These are phyloP conservation scores for Catamblyrhynchus diadema DNA, from an alignment of 2,797 vertebrate genomes.

Conservation along the genomic window DNA sequence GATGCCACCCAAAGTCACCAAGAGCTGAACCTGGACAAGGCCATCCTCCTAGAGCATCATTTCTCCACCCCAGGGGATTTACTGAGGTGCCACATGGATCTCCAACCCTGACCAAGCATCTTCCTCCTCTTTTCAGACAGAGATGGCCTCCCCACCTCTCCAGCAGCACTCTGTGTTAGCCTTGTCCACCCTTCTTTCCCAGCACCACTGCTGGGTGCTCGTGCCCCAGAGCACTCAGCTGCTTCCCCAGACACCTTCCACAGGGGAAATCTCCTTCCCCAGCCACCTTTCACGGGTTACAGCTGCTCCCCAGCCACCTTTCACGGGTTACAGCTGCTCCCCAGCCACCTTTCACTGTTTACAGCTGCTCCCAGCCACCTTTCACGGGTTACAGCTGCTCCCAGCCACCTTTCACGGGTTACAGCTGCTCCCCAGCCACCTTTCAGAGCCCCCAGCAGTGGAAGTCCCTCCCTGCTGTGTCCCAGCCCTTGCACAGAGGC, in stretches of 20 bases:
- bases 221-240: background rate
- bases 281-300: background rate
- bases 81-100: background rate
- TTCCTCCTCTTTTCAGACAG: background rate
- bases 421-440: background rate
- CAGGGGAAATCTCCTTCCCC: background rate
- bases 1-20: accelerated
- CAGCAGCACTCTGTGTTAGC: accelerated
- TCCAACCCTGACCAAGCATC: background rate
- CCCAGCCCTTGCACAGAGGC: background rate
- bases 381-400: background rate
- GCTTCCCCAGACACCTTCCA: background rate
- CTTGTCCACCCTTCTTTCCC: background rate
- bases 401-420: background rate
- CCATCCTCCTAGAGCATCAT: background rate
- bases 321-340: background rate
- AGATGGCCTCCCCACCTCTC: background rate
- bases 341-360: background rate
- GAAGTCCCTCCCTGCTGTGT: accelerated
- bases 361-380: background rate
- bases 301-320: background rate
- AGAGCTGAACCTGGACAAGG: background rate
- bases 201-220: accelerated
- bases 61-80: background rate
- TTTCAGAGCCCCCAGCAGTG: background rate